Evolutionary conservation across 2,888 invertebrate species (phyloP).

Genomic region (Ariolimax columbianus): DNA sequence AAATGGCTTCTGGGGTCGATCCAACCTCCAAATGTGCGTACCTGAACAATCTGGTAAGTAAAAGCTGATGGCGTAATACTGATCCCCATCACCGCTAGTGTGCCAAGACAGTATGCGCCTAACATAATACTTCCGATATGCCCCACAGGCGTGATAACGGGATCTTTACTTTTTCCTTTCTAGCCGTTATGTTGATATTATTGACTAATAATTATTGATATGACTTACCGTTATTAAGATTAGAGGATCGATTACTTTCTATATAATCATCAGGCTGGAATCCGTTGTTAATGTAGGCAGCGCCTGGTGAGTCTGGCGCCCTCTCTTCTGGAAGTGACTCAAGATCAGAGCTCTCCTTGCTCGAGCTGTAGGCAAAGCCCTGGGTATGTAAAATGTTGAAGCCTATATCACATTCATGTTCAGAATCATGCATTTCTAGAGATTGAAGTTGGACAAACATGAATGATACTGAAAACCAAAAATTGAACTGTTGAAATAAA

Average conservation of each 20-base stretch:
- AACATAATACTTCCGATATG: too few relatives aligned
- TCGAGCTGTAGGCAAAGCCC: conserved; percentile 37
- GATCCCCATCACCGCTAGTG: too few relatives aligned
- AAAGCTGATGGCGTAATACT: too few relatives aligned
- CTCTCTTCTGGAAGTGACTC: conserved; percentile 39
- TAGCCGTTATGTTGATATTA: not conserved
- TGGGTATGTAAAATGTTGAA: not conserved
- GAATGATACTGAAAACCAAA: too few relatives aligned
- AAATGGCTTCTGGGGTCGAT: too few relatives aligned
- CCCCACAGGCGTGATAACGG: too few relatives aligned
- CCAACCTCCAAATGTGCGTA: too few relatives aligned
- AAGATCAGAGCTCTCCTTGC: conserved; percentile 49
- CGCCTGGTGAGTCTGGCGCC: not conserved
- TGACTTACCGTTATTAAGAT: not conserved
- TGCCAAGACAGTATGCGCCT: too few relatives aligned
- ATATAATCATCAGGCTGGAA: conserved; percentile 40
- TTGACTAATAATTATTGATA: not conserved
- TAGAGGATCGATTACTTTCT: not conserved
- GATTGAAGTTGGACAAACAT: too few relatives aligned
- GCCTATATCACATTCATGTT: not conserved
- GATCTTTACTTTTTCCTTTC: too few relatives aligned
- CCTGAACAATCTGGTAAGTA: too few relatives aligned
- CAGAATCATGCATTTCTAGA: not conserved
- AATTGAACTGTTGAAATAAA: too few relatives aligned
- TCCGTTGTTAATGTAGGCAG: conserved; percentile 37